Conservation (phyloP, 2,797 vertebrate species). For the Knipowitschia caucasica region DNA sequence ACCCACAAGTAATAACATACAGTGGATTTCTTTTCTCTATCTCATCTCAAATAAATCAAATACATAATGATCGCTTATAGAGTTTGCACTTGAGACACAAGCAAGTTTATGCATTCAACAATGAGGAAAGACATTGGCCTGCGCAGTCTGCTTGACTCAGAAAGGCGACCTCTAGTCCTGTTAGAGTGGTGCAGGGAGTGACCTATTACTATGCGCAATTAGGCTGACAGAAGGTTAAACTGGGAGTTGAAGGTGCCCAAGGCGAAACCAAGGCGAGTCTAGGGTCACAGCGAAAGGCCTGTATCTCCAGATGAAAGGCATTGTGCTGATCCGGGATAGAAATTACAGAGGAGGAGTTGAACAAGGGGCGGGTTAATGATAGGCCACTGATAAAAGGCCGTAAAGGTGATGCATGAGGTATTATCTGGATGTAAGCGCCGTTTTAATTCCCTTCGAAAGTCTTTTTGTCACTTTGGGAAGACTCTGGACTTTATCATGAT, state of each 20-base stretch:
- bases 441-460: slow-evolving; percentile 40
- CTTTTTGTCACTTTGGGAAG: slow-evolving; percentile 40
- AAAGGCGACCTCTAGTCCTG: slow-evolving; percentile 22
- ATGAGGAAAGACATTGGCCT: slow-evolving; percentile 70
- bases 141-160: slow-evolving; percentile 43
- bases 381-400: slow-evolving; percentile 18
- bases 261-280: slow-evolving; percentile 41
- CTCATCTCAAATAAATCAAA: too few species aligned
- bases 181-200: slow-evolving; percentile 45
- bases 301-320: slow-evolving; percentile 62
- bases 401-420: slow-evolving; percentile 5
- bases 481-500: slow-evolving; percentile 65
- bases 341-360: slow-evolving; percentile 45
- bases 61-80: too few species aligned
- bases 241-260: slow-evolving; percentile 49
- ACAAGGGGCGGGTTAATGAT: slow-evolving; percentile 19
- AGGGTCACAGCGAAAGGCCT: slow-evolving; percentile 49
- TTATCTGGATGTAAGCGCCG: slow-evolving; percentile 21
- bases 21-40: too few species aligned
- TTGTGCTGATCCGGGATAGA: slow-evolving; percentile 37
- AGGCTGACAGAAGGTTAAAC: slow-evolving; percentile 68
- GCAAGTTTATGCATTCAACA: slow-evolving; percentile 73
- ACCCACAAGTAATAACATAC: not conserved
- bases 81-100: not conserved
- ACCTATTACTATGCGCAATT: slow-evolving; percentile 68